These are phyloP conservation scores for Mormyrus proboscirostris DNA, from an alignment of 2,797 vertebrate genomes.

Conservation along the genomic window DNA sequence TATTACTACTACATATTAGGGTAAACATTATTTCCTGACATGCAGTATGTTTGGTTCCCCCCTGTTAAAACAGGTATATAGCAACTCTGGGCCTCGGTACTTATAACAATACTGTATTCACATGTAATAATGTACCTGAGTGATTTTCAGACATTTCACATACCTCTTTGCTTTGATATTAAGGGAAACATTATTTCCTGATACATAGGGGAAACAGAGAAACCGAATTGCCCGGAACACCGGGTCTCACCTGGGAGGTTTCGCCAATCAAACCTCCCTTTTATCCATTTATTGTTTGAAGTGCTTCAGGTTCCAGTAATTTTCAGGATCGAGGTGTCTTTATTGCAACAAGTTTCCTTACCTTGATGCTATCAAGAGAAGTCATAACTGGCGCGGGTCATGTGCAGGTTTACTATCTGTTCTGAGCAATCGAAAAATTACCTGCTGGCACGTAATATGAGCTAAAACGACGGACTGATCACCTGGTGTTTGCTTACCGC, in stretches of 20 bases:
- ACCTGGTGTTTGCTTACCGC: slow-evolving; percentile 12
- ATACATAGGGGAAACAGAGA: too few relatives aligned
- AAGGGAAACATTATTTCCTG: too few relatives aligned
- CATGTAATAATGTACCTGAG: too few relatives aligned
- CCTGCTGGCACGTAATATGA: background rate
- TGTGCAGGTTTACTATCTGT: background rate
- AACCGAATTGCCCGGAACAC: too few relatives aligned
- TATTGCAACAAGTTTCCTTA: background rate
- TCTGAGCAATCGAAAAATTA: background rate
- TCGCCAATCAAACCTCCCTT: background rate
- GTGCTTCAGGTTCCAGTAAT: background rate
- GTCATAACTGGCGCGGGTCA: background rate
- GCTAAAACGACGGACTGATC: background rate
- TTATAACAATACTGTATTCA: too few relatives aligned
- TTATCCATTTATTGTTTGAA: background rate
- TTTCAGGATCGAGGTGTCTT: background rate
- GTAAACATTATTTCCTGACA: too few relatives aligned
- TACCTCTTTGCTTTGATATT: too few relatives aligned
- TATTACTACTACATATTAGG: too few relatives aligned
- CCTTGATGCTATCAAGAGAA: background rate
- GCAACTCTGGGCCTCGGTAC: too few relatives aligned
- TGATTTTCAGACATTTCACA: too few relatives aligned
- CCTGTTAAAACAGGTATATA: too few relatives aligned
- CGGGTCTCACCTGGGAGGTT: background rate
- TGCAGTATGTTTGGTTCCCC: too few relatives aligned